Evolutionary conservation across 2,113 vertebrate species (phyloP).

Genomic region (Ursus arctos): DNA sequence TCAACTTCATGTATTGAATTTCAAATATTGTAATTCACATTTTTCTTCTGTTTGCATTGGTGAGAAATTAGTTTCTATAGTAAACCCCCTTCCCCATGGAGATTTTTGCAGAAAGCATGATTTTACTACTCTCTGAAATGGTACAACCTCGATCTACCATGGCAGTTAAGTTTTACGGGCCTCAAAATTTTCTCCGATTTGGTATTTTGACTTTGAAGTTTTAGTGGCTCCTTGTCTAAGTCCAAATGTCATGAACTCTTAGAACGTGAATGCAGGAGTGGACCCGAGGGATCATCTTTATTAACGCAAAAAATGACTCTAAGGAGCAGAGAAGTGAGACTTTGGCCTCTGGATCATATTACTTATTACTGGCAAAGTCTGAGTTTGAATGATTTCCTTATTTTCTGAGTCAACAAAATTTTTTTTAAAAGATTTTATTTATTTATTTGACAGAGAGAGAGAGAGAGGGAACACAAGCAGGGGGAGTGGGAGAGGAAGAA

Average conservation of each 20-base stretch:
- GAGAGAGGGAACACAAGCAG: too few species aligned
- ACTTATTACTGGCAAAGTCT: background rate
- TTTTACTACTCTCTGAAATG: background rate
- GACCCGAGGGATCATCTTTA: background rate
- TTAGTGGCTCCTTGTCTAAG: background rate
- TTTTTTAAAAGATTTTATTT: too few species aligned
- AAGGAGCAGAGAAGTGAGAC: background rate
- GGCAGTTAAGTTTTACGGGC: background rate
- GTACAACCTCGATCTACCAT: background rate
- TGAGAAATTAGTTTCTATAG: background rate
- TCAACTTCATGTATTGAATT: background rate
- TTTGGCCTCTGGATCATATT: background rate
- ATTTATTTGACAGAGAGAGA: too few species aligned
- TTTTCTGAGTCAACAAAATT: slow-evolving; percentile 1
- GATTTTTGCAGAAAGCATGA: background rate
- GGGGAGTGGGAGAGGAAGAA: too few species aligned
- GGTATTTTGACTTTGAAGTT: slow-evolving; percentile 33
- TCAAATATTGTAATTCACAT: background rate
- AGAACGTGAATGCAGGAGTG: background rate
- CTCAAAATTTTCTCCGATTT: background rate
- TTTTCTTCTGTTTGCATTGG: slow-evolving; percentile 29
- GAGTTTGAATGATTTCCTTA: slow-evolving; percentile 10
- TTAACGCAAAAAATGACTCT: background rate
- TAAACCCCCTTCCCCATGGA: background rate
- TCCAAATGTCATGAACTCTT: background rate